Conservation (phyloP, 2,888 invertebrate genomes). For the Standfussiana lucernea region DNA sequence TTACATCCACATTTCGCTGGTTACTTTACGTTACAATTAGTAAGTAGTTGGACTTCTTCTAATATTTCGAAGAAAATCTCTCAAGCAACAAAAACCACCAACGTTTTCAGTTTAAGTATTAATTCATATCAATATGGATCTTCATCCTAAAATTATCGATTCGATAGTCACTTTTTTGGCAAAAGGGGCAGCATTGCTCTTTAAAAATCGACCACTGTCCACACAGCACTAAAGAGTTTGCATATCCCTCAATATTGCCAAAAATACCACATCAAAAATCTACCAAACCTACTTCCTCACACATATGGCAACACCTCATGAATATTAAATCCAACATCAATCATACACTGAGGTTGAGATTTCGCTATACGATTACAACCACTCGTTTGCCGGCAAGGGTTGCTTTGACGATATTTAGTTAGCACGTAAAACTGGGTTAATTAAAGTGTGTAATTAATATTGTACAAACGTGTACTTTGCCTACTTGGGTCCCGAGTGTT, state of each 20-base stretch:
- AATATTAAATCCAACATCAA: slow-evolving; percentile 89
- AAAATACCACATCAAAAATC: slow-evolving; percentile 66
- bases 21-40: too few relatives aligned
- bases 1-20: not conserved
- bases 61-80: not conserved
- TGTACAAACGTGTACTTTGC: slow-evolving; percentile 55
- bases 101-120: not conserved
- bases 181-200: not conserved
- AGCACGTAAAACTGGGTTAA: slow-evolving; percentile 75
- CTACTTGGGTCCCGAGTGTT: slow-evolving; percentile 41
- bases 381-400: slow-evolving; percentile 77
- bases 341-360: slow-evolving; percentile 82
- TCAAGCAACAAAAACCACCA: too few relatives aligned
- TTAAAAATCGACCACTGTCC: not conserved
- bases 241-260: slow-evolving; percentile 5
- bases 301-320: slow-evolving; percentile 85
- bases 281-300: slow-evolving; percentile 65
- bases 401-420: slow-evolving; percentile 74
- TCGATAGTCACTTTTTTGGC: not conserved
- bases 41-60: too few relatives aligned
- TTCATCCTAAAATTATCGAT: not conserved
- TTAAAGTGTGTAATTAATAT: slow-evolving; percentile 76
- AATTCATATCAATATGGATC: not conserved
- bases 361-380: slow-evolving; percentile 71
- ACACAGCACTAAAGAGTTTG: not conserved